Evolutionary conservation across 2,888 invertebrate genomes (phyloP).

Genomic region (Chloromyia formosa): DNA sequence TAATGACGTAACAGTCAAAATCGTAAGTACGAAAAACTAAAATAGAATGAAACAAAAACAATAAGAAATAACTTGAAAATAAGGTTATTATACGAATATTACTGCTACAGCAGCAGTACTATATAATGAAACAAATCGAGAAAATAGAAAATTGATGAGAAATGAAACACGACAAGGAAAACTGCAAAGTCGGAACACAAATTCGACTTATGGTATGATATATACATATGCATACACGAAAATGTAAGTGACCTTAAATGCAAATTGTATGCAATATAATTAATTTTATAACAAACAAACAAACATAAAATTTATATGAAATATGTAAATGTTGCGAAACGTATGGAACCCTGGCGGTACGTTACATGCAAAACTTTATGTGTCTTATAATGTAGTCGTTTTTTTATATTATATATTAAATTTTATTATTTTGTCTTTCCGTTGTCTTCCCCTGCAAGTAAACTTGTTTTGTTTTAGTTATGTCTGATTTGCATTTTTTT

Average conservation of each 20-base stretch:
- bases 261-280: slow-evolving; percentile 34
- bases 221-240: slow-evolving; percentile 35
- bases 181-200: too few species aligned
- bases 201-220: too few species aligned
- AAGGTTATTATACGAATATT: too few species aligned
- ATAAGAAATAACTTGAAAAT: slow-evolving; percentile 22
- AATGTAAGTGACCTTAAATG: slow-evolving; percentile 46
- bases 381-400: slow-evolving; percentile 3
- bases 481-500: slow-evolving; percentile 5
- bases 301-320: slow-evolving; percentile 8
- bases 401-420: slow-evolving; percentile 6
- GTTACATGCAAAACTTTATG: background rate
- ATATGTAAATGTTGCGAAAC: slow-evolving; percentile 18
- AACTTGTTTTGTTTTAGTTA: background rate
- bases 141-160: slow-evolving; percentile 30
- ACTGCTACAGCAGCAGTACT: too few species aligned
- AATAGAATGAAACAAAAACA: slow-evolving; percentile 34
- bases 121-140: slow-evolving; percentile 14
- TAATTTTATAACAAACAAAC: slow-evolving; percentile 28
- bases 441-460: background rate
- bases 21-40: slow-evolving; percentile 37
- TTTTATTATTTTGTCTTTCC: slow-evolving; percentile 9
- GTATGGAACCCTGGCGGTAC: slow-evolving; percentile 29
- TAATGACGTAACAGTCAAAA: slow-evolving; percentile 22
- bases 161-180: slow-evolving; percentile 11